These are phyloP conservation scores for Rhabditophanes sp. DNA, from an alignment of 2,888 invertebrate species.

Conservation along the genomic window DNA sequence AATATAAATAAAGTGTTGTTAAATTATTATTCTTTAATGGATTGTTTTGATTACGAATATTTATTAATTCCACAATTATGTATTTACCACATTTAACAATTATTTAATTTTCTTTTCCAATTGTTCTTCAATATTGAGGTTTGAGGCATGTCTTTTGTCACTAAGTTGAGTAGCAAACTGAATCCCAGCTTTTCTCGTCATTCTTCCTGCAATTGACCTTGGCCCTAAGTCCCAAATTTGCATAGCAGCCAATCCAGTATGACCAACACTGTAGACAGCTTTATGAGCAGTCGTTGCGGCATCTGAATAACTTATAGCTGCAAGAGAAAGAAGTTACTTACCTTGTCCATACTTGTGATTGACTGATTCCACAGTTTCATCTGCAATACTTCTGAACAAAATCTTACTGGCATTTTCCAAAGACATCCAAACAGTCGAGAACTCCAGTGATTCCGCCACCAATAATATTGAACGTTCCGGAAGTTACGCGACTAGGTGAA, in stretches of 20 bases:
- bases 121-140: too few species aligned
- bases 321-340: constrained; percentile 3
- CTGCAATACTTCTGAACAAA: constrained; percentile 52
- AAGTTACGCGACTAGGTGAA: constrained; percentile 19
- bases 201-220: constrained; percentile 53
- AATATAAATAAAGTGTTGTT: too few species aligned
- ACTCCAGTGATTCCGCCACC: constrained; percentile 46
- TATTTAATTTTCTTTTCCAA: too few species aligned
- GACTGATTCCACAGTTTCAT: constrained; percentile 61
- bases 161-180: too few species aligned
- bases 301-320: constrained; percentile 39
- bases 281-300: constrained; percentile 56
- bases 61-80: too few species aligned
- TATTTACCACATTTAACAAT: too few species aligned
- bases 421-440: constrained; percentile 57
- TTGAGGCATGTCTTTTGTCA: too few species aligned
- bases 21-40: too few species aligned
- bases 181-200: constrained; percentile 51
- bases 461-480: constrained; percentile 18
- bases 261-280: constrained; percentile 58
- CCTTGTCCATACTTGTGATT: constrained; percentile 54
- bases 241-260: constrained; percentile 55
- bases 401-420: constrained; percentile 58
- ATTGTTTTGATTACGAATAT: too few species aligned
- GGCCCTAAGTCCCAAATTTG: constrained; percentile 57